Evolutionary conservation across 1,140 invertebrate species (phyloP).

Genomic region (Monomorium pharaonis): DNA sequence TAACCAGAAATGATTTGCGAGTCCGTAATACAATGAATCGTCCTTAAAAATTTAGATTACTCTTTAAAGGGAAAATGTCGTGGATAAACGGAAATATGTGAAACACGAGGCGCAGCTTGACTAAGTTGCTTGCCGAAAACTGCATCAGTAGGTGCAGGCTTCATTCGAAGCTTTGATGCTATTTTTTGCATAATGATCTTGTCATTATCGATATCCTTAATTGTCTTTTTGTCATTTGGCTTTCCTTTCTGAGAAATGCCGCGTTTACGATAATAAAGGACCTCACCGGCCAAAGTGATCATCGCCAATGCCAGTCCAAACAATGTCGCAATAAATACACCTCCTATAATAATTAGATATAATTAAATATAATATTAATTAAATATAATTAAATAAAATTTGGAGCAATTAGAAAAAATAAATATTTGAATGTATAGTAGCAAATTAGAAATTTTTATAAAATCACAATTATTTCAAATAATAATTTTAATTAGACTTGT

Average conservation of each 20-base stretch:
- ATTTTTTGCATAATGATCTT: slow-evolving; percentile 77
- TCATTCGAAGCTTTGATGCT: slow-evolving; percentile 82
- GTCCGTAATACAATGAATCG: background rate
- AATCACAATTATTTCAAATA: background rate
- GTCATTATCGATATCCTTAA: slow-evolving; percentile 68
- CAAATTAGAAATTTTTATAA: background rate
- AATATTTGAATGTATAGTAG: background rate
- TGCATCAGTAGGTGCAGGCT: slow-evolving; percentile 80
- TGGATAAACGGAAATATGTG: slow-evolving; percentile 86
- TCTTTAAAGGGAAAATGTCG: slow-evolving; percentile 82
- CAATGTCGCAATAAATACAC: slow-evolving; percentile 95
- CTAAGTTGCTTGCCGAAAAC: slow-evolving; percentile 74
- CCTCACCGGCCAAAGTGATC: slow-evolving; percentile 92
- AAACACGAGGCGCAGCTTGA: slow-evolving; percentile 81
- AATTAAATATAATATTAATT: background rate
- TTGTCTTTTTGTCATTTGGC: slow-evolving; percentile 75
- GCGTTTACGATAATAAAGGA: slow-evolving; percentile 90
- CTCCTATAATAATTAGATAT: slow-evolving; percentile 86
- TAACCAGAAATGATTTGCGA: background rate
- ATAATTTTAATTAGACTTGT: background rate
- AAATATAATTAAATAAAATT: slow-evolving; percentile 32
- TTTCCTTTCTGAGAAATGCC: slow-evolving; percentile 85
- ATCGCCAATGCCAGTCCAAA: slow-evolving; percentile 93
- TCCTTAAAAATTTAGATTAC: slow-evolving; percentile 55
- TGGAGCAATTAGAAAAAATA: background rate